Evolutionary conservation across 2,113 vertebrate species (phyloP).

Genomic region (Onychorhynchus coronatus): DNA sequence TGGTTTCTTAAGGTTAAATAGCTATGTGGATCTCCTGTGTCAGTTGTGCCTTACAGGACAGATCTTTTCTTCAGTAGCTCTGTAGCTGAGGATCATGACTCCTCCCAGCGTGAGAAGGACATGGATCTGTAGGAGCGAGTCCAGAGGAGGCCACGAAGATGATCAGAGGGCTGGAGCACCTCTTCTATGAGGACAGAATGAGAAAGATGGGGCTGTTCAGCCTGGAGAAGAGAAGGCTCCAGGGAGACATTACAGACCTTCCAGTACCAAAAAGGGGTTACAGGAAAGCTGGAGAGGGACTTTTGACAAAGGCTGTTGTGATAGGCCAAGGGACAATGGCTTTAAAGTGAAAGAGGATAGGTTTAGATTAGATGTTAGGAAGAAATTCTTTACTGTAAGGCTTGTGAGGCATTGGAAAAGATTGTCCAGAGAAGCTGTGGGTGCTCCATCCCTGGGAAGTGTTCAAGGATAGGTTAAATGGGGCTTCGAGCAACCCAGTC

Average conservation of each 20-base stretch:
- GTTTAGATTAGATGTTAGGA: not conserved
- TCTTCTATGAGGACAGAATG: not conserved
- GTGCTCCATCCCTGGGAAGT: not conserved
- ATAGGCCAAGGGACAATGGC: not conserved
- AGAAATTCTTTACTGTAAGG: not conserved
- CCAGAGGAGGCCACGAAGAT: not conserved
- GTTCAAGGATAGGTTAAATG: not conserved
- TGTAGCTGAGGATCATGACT: not conserved
- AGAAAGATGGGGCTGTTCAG: not conserved
- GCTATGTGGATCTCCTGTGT: not conserved
- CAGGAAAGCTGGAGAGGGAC: not conserved
- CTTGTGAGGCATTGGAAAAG: not conserved
- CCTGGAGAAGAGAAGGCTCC: not conserved
- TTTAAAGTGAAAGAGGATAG: not conserved
- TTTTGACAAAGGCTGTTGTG: rapidly evolving
- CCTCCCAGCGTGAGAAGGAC: too few relatives aligned
- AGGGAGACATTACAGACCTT: not conserved
- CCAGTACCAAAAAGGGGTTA: not conserved
- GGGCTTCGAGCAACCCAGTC: not conserved
- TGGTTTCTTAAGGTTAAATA: not conserved
- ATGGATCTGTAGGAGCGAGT: not conserved
- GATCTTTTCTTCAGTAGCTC: not conserved
- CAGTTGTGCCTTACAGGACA: not conserved
- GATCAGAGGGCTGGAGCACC: not conserved
- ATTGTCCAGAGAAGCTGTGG: not conserved